Evolutionary conservation across 2,888 invertebrate genomes (phyloP).

Genomic region (Gonocerus acuteangulatus): DNA sequence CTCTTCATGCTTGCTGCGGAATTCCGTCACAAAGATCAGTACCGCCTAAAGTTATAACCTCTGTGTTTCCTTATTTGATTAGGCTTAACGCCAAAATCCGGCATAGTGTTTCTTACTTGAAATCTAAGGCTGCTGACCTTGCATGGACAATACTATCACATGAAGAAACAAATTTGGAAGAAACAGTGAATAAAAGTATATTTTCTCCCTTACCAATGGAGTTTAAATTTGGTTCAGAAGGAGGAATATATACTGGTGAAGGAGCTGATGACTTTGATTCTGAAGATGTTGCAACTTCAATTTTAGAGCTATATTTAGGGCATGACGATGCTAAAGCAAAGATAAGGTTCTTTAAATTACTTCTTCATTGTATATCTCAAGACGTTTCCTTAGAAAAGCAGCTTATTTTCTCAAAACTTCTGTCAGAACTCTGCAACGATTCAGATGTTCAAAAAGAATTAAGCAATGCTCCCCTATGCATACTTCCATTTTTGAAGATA

Average conservation of each 20-base stretch:
- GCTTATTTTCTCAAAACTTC: slow-evolving; percentile 41
- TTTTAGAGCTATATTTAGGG: neutral
- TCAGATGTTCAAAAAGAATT: slow-evolving; percentile 42
- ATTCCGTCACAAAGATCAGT: slow-evolving; percentile 42
- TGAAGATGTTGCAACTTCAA: slow-evolving; percentile 8
- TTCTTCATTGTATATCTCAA: slow-evolving; percentile 4
- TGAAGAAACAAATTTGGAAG: slow-evolving; percentile 37
- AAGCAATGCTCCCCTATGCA: slow-evolving; percentile 41
- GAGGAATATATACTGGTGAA: slow-evolving; percentile 41
- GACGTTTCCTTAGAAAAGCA: slow-evolving; percentile 39
- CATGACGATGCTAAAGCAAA: neutral
- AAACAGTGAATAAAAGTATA: slow-evolving; percentile 42
- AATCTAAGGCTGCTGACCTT: slow-evolving; percentile 36
- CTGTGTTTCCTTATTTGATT: slow-evolving; percentile 37
- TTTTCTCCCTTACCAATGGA: slow-evolving; percentile 41
- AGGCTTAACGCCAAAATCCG: slow-evolving; percentile 36
- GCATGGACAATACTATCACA: slow-evolving; percentile 35
- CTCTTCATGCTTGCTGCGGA: slow-evolving; percentile 43
- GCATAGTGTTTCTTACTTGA: slow-evolving; percentile 37
- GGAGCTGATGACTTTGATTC: slow-evolving; percentile 1
- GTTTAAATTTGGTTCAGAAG: slow-evolving; percentile 43
- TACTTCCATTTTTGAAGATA: slow-evolving; percentile 43
- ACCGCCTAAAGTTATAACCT: slow-evolving; percentile 40
- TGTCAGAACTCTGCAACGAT: slow-evolving; percentile 42
- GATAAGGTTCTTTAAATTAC: slow-evolving; percentile 10